Conservation (phyloP, 2,113 vertebrate species). For the Hassar affinis region DNA sequence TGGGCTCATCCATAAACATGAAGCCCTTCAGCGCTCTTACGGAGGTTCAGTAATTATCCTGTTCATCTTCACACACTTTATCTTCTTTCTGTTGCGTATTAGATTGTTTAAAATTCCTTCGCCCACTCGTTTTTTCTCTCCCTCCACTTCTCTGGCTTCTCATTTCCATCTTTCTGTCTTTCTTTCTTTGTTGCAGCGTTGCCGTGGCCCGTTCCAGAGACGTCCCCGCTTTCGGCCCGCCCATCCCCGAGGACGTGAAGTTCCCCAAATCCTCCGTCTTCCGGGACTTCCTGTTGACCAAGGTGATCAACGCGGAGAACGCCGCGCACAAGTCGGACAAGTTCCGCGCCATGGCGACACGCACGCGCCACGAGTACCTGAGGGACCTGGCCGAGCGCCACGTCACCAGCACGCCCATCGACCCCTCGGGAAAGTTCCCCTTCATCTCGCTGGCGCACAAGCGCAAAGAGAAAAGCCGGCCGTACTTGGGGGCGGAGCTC, state of each 20-base stretch:
- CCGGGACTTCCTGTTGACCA: slow-evolving; percentile 97
- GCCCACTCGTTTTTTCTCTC: neutral
- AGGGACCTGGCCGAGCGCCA: slow-evolving; percentile 96
- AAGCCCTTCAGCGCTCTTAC: slow-evolving; percentile 20
- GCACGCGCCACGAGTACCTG: slow-evolving; percentile 96
- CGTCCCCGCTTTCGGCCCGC: slow-evolving; percentile 92
- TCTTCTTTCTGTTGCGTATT: neutral
- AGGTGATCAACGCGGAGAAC: slow-evolving; percentile 96
- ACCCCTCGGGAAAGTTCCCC: slow-evolving; percentile 95
- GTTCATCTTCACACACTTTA: neutral
- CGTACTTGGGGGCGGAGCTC: slow-evolving; percentile 86
- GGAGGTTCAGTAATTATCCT: slow-evolving; percentile 31
- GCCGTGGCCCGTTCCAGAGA: slow-evolving; percentile 96
- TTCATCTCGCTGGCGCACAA: slow-evolving; percentile 97
- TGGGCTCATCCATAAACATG: slow-evolving; percentile 39
- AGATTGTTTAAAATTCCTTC: slow-evolving; percentile 23
- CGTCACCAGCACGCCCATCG: slow-evolving; percentile 95
- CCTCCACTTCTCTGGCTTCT: neutral
- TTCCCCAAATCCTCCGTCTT: slow-evolving; percentile 97
- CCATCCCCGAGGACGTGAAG: slow-evolving; percentile 91
- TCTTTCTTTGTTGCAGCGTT: slow-evolving; percentile 71
- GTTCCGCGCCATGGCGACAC: slow-evolving; percentile 95
- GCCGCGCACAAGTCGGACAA: slow-evolving; percentile 98
- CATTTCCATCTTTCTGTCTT: neutral
- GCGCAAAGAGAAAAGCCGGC: slow-evolving; percentile 92